Evolutionary conservation across 2,113 vertebrate genomes (phyloP).

Genomic region (Sinocyclocheilus maitianheensis): DNA sequence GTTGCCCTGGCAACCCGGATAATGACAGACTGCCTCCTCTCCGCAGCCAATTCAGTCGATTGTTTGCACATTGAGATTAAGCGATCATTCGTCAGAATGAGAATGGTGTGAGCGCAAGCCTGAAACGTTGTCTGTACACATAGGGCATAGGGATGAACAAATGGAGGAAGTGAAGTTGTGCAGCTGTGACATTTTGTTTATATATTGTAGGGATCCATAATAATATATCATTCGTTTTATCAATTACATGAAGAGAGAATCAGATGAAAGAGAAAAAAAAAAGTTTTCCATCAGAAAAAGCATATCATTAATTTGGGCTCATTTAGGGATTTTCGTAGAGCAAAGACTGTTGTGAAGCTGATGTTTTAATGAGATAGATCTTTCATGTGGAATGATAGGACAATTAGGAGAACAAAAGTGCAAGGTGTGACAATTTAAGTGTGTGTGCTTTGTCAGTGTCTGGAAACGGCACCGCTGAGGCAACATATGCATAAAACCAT

Average conservation of each 20-base stretch:
- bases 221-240: background rate
- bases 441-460: conserved; percentile 83
- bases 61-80: conserved; percentile 59
- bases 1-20: conserved; percentile 63
- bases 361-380: conserved; percentile 81
- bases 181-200: conserved; percentile 1
- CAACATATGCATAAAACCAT: conserved; percentile 65
- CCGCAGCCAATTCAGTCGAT: conserved; percentile 60
- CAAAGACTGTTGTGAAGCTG: conserved; percentile 76
- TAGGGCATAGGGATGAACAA: conserved; percentile 16
- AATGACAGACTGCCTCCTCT: conserved; percentile 55
- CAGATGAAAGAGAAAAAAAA: background rate
- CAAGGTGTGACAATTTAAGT: conserved; percentile 84
- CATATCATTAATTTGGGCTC: conserved; percentile 77
- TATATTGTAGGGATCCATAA: background rate
- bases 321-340: conserved; percentile 76
- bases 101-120: background rate
- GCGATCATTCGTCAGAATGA: conserved; percentile 49
- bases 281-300: conserved; percentile 14
- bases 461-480: conserved; percentile 77
- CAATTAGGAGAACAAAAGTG: conserved; percentile 84
- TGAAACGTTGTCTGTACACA: background rate
- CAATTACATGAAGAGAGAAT: background rate
- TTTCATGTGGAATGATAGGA: conserved; percentile 80
- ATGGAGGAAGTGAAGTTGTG: background rate